These are phyloP conservation scores for Galleria mellonella DNA, from an alignment of 1,140 invertebrate genomes.

Conservation along the genomic window DNA sequence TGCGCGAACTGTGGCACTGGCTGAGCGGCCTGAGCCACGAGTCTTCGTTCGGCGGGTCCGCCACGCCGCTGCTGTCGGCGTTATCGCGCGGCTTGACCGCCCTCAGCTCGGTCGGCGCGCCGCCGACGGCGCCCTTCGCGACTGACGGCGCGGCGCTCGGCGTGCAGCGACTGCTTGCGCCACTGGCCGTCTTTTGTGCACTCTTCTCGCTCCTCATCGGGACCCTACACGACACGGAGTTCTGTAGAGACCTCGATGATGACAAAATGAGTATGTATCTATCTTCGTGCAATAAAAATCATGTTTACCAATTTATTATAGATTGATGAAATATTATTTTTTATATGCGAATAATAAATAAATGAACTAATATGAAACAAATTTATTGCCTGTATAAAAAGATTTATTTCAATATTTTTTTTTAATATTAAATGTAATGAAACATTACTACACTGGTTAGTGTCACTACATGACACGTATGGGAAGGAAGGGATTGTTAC, in stretches of 20 bases:
- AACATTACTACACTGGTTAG: too few species aligned
- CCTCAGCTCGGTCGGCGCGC: conserved; percentile 78
- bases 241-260: conserved; percentile 75
- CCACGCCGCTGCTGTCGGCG: conserved; percentile 80
- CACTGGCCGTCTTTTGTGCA: conserved; percentile 90
- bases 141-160: conserved; percentile 77
- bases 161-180: conserved; percentile 84
- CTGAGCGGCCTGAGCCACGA: conserved; percentile 59
- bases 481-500: too few species aligned
- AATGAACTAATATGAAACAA: too few species aligned
- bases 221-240: conserved; percentile 92
- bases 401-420: conserved; percentile 4
- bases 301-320: too few species aligned
- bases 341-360: too few species aligned
- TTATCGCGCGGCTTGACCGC: conserved; percentile 79
- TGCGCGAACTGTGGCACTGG: conserved; percentile 87
- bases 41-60: conserved; percentile 79
- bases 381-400: conserved; percentile 38
- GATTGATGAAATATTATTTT: too few species aligned
- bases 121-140: conserved; percentile 78
- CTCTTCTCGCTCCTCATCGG: conserved; percentile 88
- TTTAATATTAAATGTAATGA: background rate
- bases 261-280: conserved; percentile 22
- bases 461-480: too few species aligned
- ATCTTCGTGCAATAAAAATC: too few species aligned